Percentiles rank a stretch among this genome's conserved stretches.
These are phyloP conservation scores for Brienomyrus brachyistius DNA, from an alignment of 2,113 vertebrate species.

Conservation along the genomic window DNA sequence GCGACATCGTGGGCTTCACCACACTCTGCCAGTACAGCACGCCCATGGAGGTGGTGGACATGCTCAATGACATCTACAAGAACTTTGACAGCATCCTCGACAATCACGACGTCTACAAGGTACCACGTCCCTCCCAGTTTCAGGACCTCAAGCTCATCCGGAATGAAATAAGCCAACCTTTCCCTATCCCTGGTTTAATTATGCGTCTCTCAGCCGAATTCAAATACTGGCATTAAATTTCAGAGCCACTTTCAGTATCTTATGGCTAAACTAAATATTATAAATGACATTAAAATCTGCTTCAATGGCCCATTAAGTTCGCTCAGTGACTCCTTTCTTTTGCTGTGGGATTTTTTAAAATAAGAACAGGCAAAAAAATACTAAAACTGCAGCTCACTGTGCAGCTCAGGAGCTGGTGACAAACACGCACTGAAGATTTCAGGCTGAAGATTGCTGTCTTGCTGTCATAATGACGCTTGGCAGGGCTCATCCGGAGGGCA, in stretches of 20 bases:
- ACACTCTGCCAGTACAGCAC: slow-evolving; percentile 95
- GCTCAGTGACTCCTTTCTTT: background rate
- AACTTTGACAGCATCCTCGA: slow-evolving; percentile 93
- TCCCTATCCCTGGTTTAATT: background rate
- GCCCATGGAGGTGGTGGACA: slow-evolving; percentile 97
- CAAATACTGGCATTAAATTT: background rate
- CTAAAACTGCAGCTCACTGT: background rate
- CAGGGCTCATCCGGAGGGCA: background rate
- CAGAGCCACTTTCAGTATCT: background rate
- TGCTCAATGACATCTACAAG: slow-evolving; percentile 96
- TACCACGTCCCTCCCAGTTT: slow-evolving; percentile 30
- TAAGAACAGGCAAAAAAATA: background rate
- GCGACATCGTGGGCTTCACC: slow-evolving; percentile 96
- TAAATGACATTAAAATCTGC: background rate
- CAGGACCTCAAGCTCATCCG: background rate
- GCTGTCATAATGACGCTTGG: background rate
- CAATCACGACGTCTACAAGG: slow-evolving; percentile 96
- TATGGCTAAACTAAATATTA: background rate
- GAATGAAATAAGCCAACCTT: background rate
- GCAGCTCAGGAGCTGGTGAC: background rate
- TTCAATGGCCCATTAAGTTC: background rate
- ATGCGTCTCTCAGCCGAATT: background rate
- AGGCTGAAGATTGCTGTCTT: background rate
- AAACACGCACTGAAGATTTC: background rate
- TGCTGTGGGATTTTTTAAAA: background rate